These are phyloP conservation scores for Dinocampus coccinellae DNA, from an alignment of 2,888 invertebrate genomes.

Conservation along the genomic window DNA sequence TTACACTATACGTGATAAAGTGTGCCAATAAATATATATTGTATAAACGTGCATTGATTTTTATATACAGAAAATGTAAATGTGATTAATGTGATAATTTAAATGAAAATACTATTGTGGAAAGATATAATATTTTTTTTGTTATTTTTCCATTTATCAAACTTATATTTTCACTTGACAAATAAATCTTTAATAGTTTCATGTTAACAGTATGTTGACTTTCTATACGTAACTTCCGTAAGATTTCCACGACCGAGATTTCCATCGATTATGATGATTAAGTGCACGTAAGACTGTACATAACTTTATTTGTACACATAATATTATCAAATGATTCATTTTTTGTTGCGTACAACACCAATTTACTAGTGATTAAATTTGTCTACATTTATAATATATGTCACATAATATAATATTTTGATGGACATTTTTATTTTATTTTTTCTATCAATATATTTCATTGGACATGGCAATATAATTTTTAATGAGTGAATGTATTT, in stretches of 20 bases:
- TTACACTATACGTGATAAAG: slow-evolving; percentile 24
- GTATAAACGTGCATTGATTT: not conserved
- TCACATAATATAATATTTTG: not conserved
- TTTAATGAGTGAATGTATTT: not conserved
- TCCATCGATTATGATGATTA: slow-evolving; percentile 58
- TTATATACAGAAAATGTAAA: not conserved
- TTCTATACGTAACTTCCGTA: slow-evolving; percentile 60
- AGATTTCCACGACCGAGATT: slow-evolving; percentile 51
- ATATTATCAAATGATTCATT: not conserved
- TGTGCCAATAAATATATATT: not conserved
- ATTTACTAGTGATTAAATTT: not conserved
- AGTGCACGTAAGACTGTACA: slow-evolving; percentile 20
- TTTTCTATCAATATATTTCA: not conserved
- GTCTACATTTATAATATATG: not conserved
- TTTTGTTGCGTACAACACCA: not conserved
- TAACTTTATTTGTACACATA: not conserved
- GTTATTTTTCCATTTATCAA: not conserved
- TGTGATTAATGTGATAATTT: not conserved
- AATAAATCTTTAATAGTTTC: not conserved
- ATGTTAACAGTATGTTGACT: slow-evolving; percentile 44
- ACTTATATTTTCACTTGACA: slow-evolving; percentile 10
- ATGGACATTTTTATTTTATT: not conserved
- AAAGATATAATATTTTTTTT: too few relatives aligned
- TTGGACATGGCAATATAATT: not conserved
- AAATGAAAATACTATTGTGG: not conserved